Evolutionary conservation across 1,140 invertebrate genomes (phyloP), one percentile per base, ranked within the genome.

Genomic region (Parapsyche elsis): DNA sequence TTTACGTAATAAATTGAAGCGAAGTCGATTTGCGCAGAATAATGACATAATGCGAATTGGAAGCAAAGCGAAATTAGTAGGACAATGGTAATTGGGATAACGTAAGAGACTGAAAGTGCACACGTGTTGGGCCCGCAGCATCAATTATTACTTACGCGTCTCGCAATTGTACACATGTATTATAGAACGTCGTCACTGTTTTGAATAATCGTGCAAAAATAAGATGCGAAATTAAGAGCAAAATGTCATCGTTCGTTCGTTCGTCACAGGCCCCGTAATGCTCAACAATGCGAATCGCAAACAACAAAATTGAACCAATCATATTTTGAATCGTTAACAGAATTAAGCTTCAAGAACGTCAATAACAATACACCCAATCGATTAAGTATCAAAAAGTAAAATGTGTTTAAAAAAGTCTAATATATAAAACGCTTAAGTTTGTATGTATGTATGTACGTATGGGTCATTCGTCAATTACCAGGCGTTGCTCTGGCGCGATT

Each of bases 91-190:
- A 73, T 73, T 14, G 30, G n/a, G 16, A 71, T 71, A 71, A 21
- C 67, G 67, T 38, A 30, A 71, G 67, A 46, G 14, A 14, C 21
- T 21, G 21, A 24, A 71, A n/a, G 67, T 46, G 38, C 73, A 49
- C 73, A 75, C 73, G 73, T 75, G 73, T 75, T 75, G 16, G 9
- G 73, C 73, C 73, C 23, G 49, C 24, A 59, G 73, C 46, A 46
- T 75, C 49, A 30, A 75, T 75, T 75, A 46, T 49, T 21, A 12
- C 23, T 49, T 21, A 12, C 23, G 24, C 24, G n/a, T 26, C n/a
- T n/a, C 10, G 24, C 26, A 14, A 67, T 67, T 23, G 5, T 16
- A 38, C 7, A 38, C 30, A 38, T 38, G 7, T 38, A 38, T 38
- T n/a, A n/a, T n/a, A n/a, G n/a, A n/a, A 38, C 30, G 30, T 38